A percentile compares a stretch with the other conserved stretches of the same genome.
Conservation (phyloP, 2,113 vertebrate species). For the Bolborhynchus lineola region DNA sequence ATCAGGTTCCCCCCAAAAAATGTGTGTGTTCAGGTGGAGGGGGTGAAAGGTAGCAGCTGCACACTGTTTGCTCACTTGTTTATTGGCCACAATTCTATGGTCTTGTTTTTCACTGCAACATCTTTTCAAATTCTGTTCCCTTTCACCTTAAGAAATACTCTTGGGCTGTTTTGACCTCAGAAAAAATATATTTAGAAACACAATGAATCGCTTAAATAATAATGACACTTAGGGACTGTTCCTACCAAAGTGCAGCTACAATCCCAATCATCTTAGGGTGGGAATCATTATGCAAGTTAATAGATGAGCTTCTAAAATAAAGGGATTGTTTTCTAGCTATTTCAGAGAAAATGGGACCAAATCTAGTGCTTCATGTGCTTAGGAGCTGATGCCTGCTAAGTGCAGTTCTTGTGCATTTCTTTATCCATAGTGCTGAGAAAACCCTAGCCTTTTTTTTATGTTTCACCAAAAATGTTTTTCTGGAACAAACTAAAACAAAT, state of each 20-base stretch:
- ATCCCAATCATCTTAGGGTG: background rate
- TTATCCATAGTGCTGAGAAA: background rate
- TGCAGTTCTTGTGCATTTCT: background rate
- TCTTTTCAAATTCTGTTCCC: background rate
- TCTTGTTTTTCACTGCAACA: background rate
- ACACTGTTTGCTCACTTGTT: background rate
- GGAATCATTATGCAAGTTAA: background rate
- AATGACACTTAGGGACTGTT: background rate
- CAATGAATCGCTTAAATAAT: background rate
- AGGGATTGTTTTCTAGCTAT: background rate
- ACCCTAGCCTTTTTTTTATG: background rate
- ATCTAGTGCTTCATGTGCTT: background rate
- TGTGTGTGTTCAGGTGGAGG: background rate
- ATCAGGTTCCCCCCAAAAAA: background rate
- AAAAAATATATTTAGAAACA: background rate
- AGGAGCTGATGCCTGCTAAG: background rate
- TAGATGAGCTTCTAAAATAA: background rate
- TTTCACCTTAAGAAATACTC: background rate
- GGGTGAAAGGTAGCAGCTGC: background rate
- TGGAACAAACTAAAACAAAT: constrained; percentile 56
- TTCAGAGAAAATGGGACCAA: background rate
- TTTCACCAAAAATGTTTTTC: constrained; percentile 41
- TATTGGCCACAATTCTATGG: background rate
- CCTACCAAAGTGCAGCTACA: background rate
- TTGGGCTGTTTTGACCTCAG: background rate